phyloP scores from a whole-genome alignment of 2,888 invertebrate genomes.

The Hirtodrosophila confusa region DNA sequence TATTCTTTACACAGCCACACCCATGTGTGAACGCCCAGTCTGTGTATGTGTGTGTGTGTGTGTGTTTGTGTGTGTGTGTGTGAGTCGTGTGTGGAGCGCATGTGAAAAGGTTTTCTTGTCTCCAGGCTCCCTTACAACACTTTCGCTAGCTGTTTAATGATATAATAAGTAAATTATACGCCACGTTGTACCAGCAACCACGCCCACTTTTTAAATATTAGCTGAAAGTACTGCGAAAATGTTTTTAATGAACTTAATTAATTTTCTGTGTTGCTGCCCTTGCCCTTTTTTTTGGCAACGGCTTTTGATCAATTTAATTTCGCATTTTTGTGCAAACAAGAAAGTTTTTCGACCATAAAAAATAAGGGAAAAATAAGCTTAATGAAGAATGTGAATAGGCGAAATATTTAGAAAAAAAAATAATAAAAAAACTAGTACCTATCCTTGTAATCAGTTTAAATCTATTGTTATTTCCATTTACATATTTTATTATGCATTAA shows the following conservation, averaged over 20 bases:
- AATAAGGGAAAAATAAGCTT: no score
- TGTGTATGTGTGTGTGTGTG: not conserved
- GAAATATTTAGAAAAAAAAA: no score
- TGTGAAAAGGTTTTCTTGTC: conserved; percentile 35
- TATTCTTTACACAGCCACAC: conserved; percentile 12
- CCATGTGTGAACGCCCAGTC: conserved; percentile 5
- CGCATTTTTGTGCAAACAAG: no score
- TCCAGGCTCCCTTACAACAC: conserved; percentile 28
- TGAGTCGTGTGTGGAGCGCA: conserved; percentile 23
- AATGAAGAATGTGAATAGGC: no score
- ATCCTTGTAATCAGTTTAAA: no score
- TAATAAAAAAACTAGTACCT: no score
- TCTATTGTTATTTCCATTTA: no score
- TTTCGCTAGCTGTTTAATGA: conserved; percentile 65
- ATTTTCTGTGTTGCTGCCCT: conserved; percentile 24
- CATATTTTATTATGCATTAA: no score
- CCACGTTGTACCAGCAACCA: conserved; percentile 25
- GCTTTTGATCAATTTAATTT: conserved; percentile 18
- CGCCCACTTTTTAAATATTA: conserved; percentile 7
- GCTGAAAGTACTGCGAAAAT: conserved; percentile 20
- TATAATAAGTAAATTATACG: conserved; percentile 74
- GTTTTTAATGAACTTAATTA: conserved; percentile 73
- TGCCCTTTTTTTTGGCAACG: conserved; percentile 1
- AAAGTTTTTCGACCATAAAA: no score
- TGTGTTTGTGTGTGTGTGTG: conserved; percentile 4